Base-by-base conservation (phyloP, 2,113 vertebrate species). In the Anguilla japonica region DNA sequence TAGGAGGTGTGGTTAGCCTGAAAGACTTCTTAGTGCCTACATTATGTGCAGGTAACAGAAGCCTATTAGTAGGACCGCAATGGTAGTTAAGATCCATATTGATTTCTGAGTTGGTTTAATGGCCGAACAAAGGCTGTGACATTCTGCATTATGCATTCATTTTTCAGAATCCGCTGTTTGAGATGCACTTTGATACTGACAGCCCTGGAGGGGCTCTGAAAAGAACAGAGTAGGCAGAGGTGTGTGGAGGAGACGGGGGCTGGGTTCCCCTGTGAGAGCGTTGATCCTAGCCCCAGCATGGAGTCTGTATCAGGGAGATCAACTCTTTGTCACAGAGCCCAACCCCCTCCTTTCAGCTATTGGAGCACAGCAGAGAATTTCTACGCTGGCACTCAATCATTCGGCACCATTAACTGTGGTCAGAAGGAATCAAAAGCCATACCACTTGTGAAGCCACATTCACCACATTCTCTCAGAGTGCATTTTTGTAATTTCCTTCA, bases 51-150 rank as follows among this genome's bases (percentile, higher is more conserved):
- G 50, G 46, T 78, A 26, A 60, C 20, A 50, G 39, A 78, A 40
- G 85, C 57, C 56, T 81, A 82, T 87, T 83, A 83, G 60, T 11
- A n/a, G 41, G 26, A 43, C 53, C 88, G 88, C 29, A 82, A 89
- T 90, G 90, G 90, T 92, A 89, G 88, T 91, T 91, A 89, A 88
- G 88, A 93, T 93, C 92, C 90, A 89, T 96, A 94, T 92, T 93
- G 94, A 95, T 95, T 93, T 84, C 84, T 82, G 83, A 84, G 89
- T 93, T 91, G 85, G 90, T 90, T 92, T 95, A 95, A 95, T 94
- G 93, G 93, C 92, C 3, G 92, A 91, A 90, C 89, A 93, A 91
- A 91, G 92, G 41, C 63, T 22, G 60, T 53, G 71, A 63, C 29
- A 78, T 41, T 57, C 46, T 79, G 20, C 82, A 87, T 79, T 79